Evolutionary conservation across 2,888 invertebrate genomes (phyloP).

Genomic region (Eretmocerus hayati): DNA sequence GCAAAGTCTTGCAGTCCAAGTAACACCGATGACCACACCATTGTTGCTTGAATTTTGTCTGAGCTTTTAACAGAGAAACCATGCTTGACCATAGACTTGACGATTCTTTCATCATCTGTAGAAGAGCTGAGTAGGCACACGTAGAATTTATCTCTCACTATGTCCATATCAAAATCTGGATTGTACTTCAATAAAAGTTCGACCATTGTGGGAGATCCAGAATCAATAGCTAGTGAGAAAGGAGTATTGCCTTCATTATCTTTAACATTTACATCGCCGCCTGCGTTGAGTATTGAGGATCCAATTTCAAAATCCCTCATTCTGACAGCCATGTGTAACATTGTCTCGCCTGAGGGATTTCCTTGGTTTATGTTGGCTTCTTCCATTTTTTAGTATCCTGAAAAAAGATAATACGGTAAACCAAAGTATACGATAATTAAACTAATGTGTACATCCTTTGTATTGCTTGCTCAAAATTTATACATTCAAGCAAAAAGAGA

Average conservation of each 20-base stretch:
- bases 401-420: too few species aligned
- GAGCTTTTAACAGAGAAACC: slow-evolving; percentile 3
- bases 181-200: slow-evolving; percentile 3
- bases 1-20: slow-evolving; percentile 4
- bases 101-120: slow-evolving; percentile 1
- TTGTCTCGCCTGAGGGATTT: too few species aligned
- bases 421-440: too few species aligned
- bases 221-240: neutral
- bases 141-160: slow-evolving; percentile 3
- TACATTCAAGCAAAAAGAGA: too few species aligned
- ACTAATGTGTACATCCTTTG: too few species aligned
- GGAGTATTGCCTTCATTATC: slow-evolving; percentile 5
- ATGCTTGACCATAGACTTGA: neutral
- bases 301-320: slow-evolving; percentile 1
- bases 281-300: neutral
- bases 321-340: slow-evolving; percentile 2
- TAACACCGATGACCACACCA: slow-evolving; percentile 1
- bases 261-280: slow-evolving; percentile 4
- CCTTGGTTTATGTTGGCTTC: too few species aligned
- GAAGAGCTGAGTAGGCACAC: neutral
- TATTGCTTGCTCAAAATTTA: too few species aligned
- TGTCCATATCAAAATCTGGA: slow-evolving; percentile 2
- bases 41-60: neutral
- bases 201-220: neutral
- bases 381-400: too few species aligned